Base-by-base conservation (phyloP, 2,797 vertebrate genomes). In the Spea hammondii region DNA sequence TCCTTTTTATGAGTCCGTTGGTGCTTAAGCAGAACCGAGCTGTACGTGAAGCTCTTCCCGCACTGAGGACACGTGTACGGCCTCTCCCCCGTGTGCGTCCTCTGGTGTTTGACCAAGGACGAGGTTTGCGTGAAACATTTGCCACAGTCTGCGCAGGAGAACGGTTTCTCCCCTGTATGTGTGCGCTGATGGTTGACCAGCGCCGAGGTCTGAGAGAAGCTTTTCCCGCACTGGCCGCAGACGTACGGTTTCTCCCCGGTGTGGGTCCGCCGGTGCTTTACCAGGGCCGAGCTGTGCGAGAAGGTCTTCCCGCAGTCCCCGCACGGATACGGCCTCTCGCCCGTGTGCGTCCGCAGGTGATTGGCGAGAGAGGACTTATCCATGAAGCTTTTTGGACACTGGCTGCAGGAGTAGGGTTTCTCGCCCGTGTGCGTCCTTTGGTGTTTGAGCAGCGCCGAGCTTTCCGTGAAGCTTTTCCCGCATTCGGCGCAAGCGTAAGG, bases 241-340 rank as follows among this genome's bases (percentile, higher is more conserved):
- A 72, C 81, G n/a, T 84, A 88, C 4, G 86, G 85, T 47, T 87
- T 89, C 62, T 90, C 89, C 32, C 87, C 75, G 0, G 89, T 89
- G 32, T 32, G 32, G 32, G 32, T 7, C 8, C 55, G 9, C 62
- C 57, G 10, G 59, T 79, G 77, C 64, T 73, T 79, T 6, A 73
- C 65, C 46, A 79, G 64, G 8, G 70, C 64, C 8, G 65, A 79
- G 47, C 65, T 73, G 14, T 74, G 64, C 60, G 71, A 73, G 12
- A 79, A 74, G 1, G 46, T 69, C 49, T 79, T 79, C 3, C 51
- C 50, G 7, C 72, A 65, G 72, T 79, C 64, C 11, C 47, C 51
- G 17, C 77, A 79, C 4, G 46, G 11, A 53, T 79, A 79, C 0
- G 71, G 70, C n/a, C 77, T 72, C 65, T 73, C 77, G 4, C 77